These are phyloP conservation scores for Paraplagusia blochii DNA, from an alignment of 2,113 vertebrate genomes.

Conservation along the genomic window DNA sequence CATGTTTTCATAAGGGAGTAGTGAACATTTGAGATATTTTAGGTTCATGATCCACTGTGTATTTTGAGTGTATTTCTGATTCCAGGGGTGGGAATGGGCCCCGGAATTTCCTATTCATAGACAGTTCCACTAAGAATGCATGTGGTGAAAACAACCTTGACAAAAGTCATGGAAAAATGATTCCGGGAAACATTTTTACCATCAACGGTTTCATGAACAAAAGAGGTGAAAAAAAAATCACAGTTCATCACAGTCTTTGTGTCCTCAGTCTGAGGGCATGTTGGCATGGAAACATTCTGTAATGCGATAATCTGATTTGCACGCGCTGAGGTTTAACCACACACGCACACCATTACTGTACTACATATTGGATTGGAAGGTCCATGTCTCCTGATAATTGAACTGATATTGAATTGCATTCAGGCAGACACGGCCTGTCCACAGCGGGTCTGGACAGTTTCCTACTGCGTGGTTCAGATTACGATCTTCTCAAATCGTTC, in stretches of 20 bases:
- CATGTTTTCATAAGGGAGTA: no score
- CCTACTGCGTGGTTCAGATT: background rate
- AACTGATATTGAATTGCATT: slow-evolving; percentile 11
- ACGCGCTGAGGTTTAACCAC: background rate
- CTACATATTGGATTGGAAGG: background rate
- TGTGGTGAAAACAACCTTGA: no score
- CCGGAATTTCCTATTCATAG: background rate
- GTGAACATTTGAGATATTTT: no score
- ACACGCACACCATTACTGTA: background rate
- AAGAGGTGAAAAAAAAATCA: background rate
- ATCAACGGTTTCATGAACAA: background rate
- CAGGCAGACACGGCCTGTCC: background rate
- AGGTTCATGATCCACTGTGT: no score
- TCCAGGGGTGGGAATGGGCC: background rate
- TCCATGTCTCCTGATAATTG: background rate
- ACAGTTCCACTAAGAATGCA: no score
- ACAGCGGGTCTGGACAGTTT: background rate
- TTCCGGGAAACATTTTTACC: no score
- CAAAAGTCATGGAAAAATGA: background rate
- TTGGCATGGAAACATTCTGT: slow-evolving; percentile 28
- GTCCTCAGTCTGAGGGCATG: background rate
- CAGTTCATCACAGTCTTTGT: background rate
- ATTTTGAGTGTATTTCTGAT: no score
- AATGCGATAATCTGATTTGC: slow-evolving; percentile 17
- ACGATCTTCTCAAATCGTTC: no score